Conservation (phyloP, 2,797 vertebrate genomes). For the Scleropages formosus region DNA sequence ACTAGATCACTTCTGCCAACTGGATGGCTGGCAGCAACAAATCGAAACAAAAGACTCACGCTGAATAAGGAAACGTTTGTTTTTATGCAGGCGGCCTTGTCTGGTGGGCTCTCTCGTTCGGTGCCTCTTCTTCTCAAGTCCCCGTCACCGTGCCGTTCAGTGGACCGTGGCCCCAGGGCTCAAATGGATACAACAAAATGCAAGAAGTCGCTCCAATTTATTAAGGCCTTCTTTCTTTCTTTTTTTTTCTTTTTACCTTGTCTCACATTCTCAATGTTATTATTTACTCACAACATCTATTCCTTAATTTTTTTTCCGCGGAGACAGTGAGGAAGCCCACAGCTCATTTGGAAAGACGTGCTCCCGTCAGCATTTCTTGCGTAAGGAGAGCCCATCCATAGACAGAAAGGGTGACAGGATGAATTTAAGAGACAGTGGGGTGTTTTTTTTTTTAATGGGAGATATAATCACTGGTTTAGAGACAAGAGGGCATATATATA, state of each 20-base stretch:
- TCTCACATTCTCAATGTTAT: too few species aligned
- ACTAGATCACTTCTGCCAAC: neutral
- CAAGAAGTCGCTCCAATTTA: neutral
- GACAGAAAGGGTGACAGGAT: neutral
- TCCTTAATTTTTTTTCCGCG: too few species aligned
- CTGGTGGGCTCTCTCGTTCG: neutral
- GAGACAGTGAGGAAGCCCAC: too few species aligned
- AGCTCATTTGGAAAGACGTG: too few species aligned
- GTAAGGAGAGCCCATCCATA: too few species aligned
- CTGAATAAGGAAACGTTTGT: neutral
- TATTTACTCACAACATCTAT: too few species aligned
- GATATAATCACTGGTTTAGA: constrained; percentile 20
- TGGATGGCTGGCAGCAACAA: neutral
- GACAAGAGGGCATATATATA: neutral
- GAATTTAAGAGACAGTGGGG: too few species aligned
- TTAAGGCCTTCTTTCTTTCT: neutral
- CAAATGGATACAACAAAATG: neutral
- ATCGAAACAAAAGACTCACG: neutral
- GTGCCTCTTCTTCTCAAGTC: neutral
- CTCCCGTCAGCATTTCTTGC: too few species aligned
- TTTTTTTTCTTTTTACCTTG: neutral
- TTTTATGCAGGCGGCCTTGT: constrained; percentile 4
- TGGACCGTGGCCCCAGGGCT: neutral
- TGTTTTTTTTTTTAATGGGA: too few species aligned
- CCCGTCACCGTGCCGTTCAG: neutral